Conservation (phyloP, 2,113 vertebrate genomes). For the Ageneiosus marmoratus region DNA sequence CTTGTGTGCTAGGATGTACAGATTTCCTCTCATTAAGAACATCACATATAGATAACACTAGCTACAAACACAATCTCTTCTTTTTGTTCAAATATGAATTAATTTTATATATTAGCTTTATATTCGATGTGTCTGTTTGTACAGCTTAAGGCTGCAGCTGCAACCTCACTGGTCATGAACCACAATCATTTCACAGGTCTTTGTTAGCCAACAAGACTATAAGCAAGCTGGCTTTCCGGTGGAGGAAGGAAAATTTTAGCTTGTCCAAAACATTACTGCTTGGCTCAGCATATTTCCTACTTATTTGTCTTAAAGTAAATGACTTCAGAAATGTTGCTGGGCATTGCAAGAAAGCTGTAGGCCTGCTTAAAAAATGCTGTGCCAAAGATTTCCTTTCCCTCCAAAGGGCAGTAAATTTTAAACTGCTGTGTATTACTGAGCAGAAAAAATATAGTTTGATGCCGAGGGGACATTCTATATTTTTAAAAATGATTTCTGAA, state of each 20-base stretch:
- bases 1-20: background rate
- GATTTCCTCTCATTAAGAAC: background rate
- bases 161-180: background rate
- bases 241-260: background rate
- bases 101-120: no score
- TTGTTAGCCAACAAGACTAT: background rate
- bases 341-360: background rate
- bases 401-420: background rate
- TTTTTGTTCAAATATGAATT: no score
- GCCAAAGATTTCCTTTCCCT: background rate
- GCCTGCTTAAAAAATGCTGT: no score
- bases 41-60: background rate
- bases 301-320: background rate
- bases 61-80: no score
- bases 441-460: background rate
- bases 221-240: background rate
- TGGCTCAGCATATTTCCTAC: constrained; percentile 2
- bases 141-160: background rate
- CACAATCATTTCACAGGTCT: background rate
- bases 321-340: background rate
- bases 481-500: background rate
- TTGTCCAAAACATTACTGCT: background rate
- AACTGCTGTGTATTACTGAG: background rate
- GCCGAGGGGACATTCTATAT: background rate
- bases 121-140: background rate